Conservation (phyloP, 2,888 invertebrate genomes). For the Leptinotarsa juncta region DNA sequence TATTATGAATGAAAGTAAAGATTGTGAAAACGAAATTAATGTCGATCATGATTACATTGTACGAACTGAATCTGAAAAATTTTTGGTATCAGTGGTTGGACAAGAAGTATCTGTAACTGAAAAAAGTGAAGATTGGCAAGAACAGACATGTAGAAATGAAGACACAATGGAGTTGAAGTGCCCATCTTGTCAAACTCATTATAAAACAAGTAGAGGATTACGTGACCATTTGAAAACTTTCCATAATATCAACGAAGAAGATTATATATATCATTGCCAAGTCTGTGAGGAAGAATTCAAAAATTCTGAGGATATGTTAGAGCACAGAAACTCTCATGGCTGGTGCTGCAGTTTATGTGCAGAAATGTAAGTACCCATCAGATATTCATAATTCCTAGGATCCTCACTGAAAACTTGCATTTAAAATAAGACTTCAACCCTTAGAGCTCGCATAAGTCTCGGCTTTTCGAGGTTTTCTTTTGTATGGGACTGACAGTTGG, state of each 20-base stretch:
- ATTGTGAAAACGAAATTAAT: constrained; percentile 2
- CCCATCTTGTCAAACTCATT: constrained; percentile 26
- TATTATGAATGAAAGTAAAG: background rate
- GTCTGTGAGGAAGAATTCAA: constrained; percentile 28
- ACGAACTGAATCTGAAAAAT: background rate
- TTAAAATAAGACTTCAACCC: background rate
- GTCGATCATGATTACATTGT: constrained; percentile 13
- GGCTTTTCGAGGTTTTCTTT: no score
- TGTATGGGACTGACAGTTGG: no score
- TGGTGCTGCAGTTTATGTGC: constrained; percentile 23
- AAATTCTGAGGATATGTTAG: constrained; percentile 22
- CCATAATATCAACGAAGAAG: constrained; percentile 22
- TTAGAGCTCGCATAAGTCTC: no score
- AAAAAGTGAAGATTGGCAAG: background rate
- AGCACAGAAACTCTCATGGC: constrained; percentile 25
- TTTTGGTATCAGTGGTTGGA: background rate
- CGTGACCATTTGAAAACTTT: constrained; percentile 14
- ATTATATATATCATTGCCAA: constrained; percentile 16
- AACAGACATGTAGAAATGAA: background rate
- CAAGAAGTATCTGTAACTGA: background rate
- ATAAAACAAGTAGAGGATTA: constrained; percentile 26
- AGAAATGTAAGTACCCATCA: constrained; percentile 22
- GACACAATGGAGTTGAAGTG: constrained; percentile 6
- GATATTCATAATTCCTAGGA: background rate
- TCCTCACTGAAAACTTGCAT: background rate